phyloP scores from a whole-genome alignment of 2,888 invertebrate genomes.

The Megamerina dolium region DNA sequence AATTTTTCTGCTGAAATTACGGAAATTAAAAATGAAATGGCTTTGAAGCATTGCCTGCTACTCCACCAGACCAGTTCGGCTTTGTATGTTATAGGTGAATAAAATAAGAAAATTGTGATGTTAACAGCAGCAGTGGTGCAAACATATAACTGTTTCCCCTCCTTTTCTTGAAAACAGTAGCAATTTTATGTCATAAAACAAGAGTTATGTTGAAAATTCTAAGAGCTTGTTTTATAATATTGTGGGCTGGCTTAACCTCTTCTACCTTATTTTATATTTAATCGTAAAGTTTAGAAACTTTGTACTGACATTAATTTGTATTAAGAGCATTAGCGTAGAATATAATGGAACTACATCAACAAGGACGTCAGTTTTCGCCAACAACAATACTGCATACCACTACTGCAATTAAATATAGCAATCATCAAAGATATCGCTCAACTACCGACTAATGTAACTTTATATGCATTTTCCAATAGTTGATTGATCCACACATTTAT shows the following conservation, averaged over 20 bases:
- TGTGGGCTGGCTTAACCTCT: conserved; percentile 5
- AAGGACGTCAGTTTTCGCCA: neutral
- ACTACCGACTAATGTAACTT: no score
- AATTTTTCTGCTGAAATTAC: conserved; percentile 50
- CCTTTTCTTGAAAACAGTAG: conserved; percentile 1
- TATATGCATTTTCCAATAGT: no score
- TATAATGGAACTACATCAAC: neutral
- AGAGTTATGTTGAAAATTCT: conserved; percentile 25
- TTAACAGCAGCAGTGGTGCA: no score
- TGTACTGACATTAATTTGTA: conserved; percentile 30
- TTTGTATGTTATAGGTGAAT: no score
- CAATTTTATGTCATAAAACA: conserved; percentile 22
- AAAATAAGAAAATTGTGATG: no score
- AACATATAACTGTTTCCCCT: neutral
- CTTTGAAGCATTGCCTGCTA: conserved; percentile 28
- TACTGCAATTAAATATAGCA: no score
- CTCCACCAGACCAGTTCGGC: no score
- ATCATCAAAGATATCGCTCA: no score
- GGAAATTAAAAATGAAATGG: conserved; percentile 49
- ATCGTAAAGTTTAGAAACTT: conserved; percentile 47
- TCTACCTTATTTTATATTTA: conserved; percentile 34
- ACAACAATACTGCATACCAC: no score
- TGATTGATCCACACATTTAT: no score
- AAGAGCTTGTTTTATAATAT: conserved; percentile 13
- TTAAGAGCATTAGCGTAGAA: neutral